Base-by-base conservation (phyloP, 2,113 vertebrate genomes). In the Cygnus atratus region DNA sequence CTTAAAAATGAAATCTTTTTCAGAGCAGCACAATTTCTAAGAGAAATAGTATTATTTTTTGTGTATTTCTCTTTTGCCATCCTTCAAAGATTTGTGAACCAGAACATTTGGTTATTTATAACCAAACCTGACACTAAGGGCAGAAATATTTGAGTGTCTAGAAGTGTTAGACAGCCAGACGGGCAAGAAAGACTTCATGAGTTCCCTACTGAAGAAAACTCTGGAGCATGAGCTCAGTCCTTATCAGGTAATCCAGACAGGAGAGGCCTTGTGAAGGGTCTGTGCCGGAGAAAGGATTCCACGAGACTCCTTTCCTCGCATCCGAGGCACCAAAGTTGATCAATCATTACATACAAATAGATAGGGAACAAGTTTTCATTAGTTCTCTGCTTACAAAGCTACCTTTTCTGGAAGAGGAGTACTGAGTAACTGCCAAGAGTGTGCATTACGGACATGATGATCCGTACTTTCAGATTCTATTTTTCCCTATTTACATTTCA, bases 1-100 rank as follows among this genome's bases (percentile, higher is more conserved):
- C 41, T 61, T 61, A 19, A 11, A 78, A 73, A 33, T 1, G 0
- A 54, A 55, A 62, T 4, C 7, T 1, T 16, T 72, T 41, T 1
- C 48, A 43, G 57, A 8, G 63, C 59, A 31, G 39, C 58, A 62
- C 21, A 25, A 16, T 37, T 87, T 62, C n/a, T n/a, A 18, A 57
- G 66, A 62, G 46, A 73, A 83, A n/a, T 8, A 62, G n/a, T 7
- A 29, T 41, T 41, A 14, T 31, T 50, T 2, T 11, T 8, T 20
- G 5, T 54, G 25, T 28, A 16, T 58, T 83, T 25, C 73, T n/a
- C 16, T 31, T 2, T 18, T 24, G 44, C 13, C 39, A 81, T 31
- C n/a, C 31, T 71, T 29, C 16, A 10, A 1, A 25, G 18, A 61
- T 19, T 55, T 43, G 29, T 25, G 26, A 84, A 41, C 24, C 14